Evolutionary conservation across 2,113 vertebrate genomes (phyloP), one percentile per base, ranked within the genome.

Genomic region (Anarhynchus alexandrinus): DNA sequence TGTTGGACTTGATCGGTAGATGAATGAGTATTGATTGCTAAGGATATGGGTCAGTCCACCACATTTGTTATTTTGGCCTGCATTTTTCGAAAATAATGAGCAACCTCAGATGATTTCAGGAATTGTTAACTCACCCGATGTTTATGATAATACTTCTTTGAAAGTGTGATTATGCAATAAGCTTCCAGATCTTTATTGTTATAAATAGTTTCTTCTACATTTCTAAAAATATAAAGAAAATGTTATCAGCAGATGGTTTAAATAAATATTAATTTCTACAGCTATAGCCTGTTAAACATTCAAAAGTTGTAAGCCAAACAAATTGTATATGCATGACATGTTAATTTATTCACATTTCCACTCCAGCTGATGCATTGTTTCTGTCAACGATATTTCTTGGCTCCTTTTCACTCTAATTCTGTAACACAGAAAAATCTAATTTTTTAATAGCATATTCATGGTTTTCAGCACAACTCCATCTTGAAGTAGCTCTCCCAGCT

Each of bases 211-310:
- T 52, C 71, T 89, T 91, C 87, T 82, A 13, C n/a, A 27, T 80
- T 90, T 93, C 91, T 96, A 95, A 89, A 95, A 95, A 93, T 74
- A 86, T 5, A 92, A 54, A 71, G 45, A 69, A 85, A 94, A 94
- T 71, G 36, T 88, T 84, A 93, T 86, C 91, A 94, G 95, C 96
- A 97, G 91, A 97, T 96, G 96, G 93, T 89, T 96, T 86, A 95
- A 93, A 95, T 97, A 94, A 94, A 96, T 96, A 96, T 86, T 95
- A 93, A 95, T 96, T 96, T 91, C 66, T 94, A 73, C 84, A 81
- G 95, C 93, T 90, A 65, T 45, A 86, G 91, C 74, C 88, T 74
- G 78, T 74, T 61, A 59, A 97, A 94, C 70, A 49, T 52, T 90
- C 82, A 95, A 34, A 80, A 96, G 62, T 57, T 76, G 43, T 45